Base-by-base conservation (phyloP, 2,888 invertebrate species). In the Antheraea yamamai region DNA sequence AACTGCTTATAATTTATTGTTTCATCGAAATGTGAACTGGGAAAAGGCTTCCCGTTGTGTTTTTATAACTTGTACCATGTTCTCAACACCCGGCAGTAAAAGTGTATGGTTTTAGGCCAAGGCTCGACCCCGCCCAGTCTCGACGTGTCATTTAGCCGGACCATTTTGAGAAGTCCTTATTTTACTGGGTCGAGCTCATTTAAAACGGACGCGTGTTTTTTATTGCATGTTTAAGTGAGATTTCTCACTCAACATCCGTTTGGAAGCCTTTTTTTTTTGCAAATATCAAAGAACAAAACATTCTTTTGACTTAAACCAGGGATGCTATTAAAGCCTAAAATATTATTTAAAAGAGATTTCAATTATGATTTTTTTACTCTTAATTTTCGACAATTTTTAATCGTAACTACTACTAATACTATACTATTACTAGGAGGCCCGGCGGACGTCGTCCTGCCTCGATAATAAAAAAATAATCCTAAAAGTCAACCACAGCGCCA, bases 81-180 rank as follows among this genome's bases (percentile, higher is more conserved):
- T 71, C 74, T 77, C 73, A 76, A 78, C 74, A 74, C 75, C 74
- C 76, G 75, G 76, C 78, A 78, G 78, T 81, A 79, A 80, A 81
- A 51, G 74, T 76, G 76, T 76, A 77, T 64, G 76, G 77, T 86
- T 85, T 81, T 78, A 82, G 87, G 89, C 86, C 90, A 91, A 89
- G 88, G 88, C 76, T 79, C 72, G 81, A 77, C 86, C 82, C 87
- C 89, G 85, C 88, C 89, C 86, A 68, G 91, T 88, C 90, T 88
- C 82, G 85, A 77, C 83, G 77, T 76, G 80, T 82, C 83, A 84
- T 86, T 84, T 7, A 85, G 79, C 78, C 80, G 75, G 74, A 77
- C 76, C 79, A 80, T 79, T 81, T 79, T 77, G 83, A 83, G 83
- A 82, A 77, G 79, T 83, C 85, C 84, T 84, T 81, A 90, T 39